These are phyloP conservation scores for Ceriagrion tenellum DNA, from an alignment of 2,888 invertebrate species.

Conservation along the genomic window DNA sequence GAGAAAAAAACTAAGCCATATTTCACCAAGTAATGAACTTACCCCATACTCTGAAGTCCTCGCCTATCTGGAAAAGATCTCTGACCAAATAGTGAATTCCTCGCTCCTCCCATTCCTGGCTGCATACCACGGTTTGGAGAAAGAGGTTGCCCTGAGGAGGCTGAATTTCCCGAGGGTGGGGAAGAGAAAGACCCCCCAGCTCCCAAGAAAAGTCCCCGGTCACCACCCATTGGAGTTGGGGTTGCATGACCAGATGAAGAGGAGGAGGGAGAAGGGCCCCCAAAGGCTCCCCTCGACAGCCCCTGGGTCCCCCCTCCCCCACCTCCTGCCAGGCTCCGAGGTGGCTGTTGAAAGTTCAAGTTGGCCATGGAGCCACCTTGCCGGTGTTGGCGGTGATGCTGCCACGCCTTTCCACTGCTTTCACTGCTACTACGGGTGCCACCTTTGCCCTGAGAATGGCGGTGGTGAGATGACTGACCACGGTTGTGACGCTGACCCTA, in stretches of 20 bases:
- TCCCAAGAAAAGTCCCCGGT: slow-evolving; percentile 74
- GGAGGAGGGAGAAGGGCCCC: slow-evolving; percentile 80
- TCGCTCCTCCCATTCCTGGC: slow-evolving; percentile 81
- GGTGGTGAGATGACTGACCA: slow-evolving; percentile 53
- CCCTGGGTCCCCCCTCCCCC: slow-evolving; percentile 79
- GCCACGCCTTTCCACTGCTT: slow-evolving; percentile 63
- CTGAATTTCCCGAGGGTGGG: slow-evolving; percentile 76
- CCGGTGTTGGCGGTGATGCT: slow-evolving; percentile 67
- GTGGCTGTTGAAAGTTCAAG: slow-evolving; percentile 93
- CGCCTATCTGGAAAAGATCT: slow-evolving; percentile 89
- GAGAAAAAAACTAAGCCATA: no score
- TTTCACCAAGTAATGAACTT: background rate
- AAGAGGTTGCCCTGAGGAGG: slow-evolving; percentile 75
- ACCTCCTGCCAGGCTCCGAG: slow-evolving; percentile 88
- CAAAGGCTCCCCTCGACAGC: slow-evolving; percentile 83
- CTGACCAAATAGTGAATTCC: slow-evolving; percentile 85
- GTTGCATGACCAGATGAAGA: slow-evolving; percentile 87
- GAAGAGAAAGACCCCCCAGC: slow-evolving; percentile 77
- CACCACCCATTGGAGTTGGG: slow-evolving; percentile 80
- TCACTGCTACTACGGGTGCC: slow-evolving; percentile 64
- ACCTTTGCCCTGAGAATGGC: slow-evolving; percentile 52
- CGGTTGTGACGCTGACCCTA: slow-evolving; percentile 55
- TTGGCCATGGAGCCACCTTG: slow-evolving; percentile 88
- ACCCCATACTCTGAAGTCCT: slow-evolving; percentile 71
- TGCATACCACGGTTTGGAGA: slow-evolving; percentile 77